phyloP scores from a whole-genome alignment of 2,113 vertebrate species.

The Clarias batrachus region DNA sequence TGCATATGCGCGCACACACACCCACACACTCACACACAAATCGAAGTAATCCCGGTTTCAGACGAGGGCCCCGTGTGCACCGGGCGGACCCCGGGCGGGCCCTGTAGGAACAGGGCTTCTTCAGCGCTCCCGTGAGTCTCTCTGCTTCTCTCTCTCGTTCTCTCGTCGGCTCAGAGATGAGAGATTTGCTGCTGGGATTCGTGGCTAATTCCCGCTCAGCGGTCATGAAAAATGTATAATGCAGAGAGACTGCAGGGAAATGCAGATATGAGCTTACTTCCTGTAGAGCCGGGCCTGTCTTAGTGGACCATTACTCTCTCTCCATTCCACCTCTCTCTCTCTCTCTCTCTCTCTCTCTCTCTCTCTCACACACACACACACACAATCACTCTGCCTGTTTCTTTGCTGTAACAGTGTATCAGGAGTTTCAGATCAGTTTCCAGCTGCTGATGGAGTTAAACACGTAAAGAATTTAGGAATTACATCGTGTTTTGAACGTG shows the following conservation, averaged over 20 bases:
- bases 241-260: slow-evolving; percentile 68
- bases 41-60: slow-evolving; percentile 18
- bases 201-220: slow-evolving; percentile 73
- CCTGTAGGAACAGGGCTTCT: slow-evolving; percentile 23
- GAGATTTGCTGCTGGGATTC: slow-evolving; percentile 70
- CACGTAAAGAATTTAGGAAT: neutral
- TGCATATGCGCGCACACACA: neutral
- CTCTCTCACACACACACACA: neutral
- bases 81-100: neutral
- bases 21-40: neutral
- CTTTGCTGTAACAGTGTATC: neutral
- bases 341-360: slow-evolving; percentile 2
- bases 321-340: neutral
- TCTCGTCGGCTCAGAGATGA: slow-evolving; percentile 58
- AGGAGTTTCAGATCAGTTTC: neutral
- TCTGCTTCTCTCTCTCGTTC: slow-evolving; percentile 27
- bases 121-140: slow-evolving; percentile 5
- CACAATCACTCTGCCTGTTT: neutral
- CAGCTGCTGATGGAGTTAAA: neutral
- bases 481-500: fast-evolving
- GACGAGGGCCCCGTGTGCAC: neutral
- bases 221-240: slow-evolving; percentile 79
- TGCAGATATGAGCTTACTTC: slow-evolving; percentile 68
- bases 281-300: slow-evolving; percentile 65
- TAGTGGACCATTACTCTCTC: slow-evolving; percentile 63